A percentile compares a stretch with the other conserved stretches of the same genome.
Evolutionary conservation across 2,888 invertebrate genomes (phyloP).

Genomic region (Drosophila melanocephala): DNA sequence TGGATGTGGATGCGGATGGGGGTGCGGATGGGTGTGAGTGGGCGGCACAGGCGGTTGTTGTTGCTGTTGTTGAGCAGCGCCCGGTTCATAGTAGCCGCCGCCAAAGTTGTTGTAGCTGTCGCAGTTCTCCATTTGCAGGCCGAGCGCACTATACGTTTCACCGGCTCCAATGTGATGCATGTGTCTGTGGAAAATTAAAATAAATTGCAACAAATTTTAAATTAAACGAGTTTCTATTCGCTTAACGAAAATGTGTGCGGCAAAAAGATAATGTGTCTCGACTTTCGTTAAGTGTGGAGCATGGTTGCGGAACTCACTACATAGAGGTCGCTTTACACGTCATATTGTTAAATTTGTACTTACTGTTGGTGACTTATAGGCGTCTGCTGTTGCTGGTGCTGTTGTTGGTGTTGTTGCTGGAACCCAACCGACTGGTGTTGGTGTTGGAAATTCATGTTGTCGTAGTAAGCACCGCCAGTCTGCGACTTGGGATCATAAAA

Average conservation of each 20-base stretch:
- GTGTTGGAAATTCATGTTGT: slow-evolving; percentile 80
- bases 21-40: slow-evolving; percentile 87
- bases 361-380: slow-evolving; percentile 67
- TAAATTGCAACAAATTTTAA: not conserved
- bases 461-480: slow-evolving; percentile 79
- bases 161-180: slow-evolving; percentile 75
- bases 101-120: slow-evolving; percentile 80
- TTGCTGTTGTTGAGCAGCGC: slow-evolving; percentile 83
- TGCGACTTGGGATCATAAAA: slow-evolving; percentile 84
- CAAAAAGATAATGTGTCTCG: no score
- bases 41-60: slow-evolving; percentile 79
- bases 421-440: slow-evolving; percentile 71
- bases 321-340: not conserved
- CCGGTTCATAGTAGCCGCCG: slow-evolving; percentile 76
- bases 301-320: not conserved
- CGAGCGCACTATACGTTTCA: slow-evolving; percentile 77
- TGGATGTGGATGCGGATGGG: slow-evolving; percentile 86
- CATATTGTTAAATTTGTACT: slow-evolving; percentile 34
- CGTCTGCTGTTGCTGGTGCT: slow-evolving; percentile 55
- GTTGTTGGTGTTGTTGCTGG: slow-evolving; percentile 74
- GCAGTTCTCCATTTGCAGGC: slow-evolving; percentile 83
- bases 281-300: not conserved
- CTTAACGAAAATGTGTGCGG: not conserved
- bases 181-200: slow-evolving; percentile 46
- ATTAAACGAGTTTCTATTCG: not conserved